Evolutionary conservation across 2,113 vertebrate species (phyloP).

Genomic region (Sclerurus mexicanus): DNA sequence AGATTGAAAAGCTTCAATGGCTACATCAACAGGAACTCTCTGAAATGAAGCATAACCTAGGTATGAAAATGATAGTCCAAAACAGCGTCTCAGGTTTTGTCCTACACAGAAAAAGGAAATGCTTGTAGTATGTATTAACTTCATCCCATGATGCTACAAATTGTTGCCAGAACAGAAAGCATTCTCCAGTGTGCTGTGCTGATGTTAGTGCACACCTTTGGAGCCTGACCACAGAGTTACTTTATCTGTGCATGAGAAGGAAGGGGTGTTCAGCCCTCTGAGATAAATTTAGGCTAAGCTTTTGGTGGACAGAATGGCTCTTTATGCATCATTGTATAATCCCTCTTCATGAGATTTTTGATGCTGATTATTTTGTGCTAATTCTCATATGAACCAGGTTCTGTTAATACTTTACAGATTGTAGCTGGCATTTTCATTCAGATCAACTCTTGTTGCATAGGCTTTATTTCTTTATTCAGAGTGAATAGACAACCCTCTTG

Average conservation of each 20-base stretch:
- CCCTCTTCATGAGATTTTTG: not conserved
- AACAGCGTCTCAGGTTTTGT: not conserved
- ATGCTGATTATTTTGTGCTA: not conserved
- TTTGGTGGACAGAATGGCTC: not conserved
- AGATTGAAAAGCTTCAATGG: conserved; percentile 98
- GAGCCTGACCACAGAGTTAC: not conserved
- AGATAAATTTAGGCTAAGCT: not conserved
- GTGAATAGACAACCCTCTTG: not conserved
- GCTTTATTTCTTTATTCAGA: not conserved
- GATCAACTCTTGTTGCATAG: not conserved
- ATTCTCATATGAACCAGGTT: not conserved
- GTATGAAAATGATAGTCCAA: conserved; percentile 66
- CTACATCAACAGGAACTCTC: conserved; percentile 95
- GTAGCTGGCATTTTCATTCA: not conserved
- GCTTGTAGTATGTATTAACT: not conserved
- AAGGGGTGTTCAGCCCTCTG: not conserved
- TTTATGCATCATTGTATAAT: not conserved
- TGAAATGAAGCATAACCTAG: conserved; percentile 97
- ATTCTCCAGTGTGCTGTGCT: not conserved
- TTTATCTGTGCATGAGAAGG: not conserved
- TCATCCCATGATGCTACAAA: not conserved
- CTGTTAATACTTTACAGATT: not conserved
- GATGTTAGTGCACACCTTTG: not conserved
- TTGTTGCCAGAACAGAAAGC: not conserved
- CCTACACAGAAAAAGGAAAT: not conserved